Base-by-base conservation (phyloP, 2,888 invertebrate species). In the Asteroscopus sphinx region DNA sequence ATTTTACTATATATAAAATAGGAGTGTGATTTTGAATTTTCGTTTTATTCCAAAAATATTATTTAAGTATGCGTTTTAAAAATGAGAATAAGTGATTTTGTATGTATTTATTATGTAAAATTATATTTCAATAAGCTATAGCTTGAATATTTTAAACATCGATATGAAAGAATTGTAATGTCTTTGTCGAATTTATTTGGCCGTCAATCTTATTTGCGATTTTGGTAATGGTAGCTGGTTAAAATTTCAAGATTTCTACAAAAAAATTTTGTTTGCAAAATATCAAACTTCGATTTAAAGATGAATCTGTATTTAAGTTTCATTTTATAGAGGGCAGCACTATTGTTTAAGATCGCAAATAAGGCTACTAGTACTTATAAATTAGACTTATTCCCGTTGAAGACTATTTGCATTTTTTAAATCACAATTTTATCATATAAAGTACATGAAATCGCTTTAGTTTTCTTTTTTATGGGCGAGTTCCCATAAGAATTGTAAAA, bases 391-490 rank as follows among this genome's bases (percentile, higher is more conserved):
- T 17, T 35, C 32, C 26, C 6, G 32, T 13, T 49, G 7, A 47
- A 60, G 26, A 41, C 52, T 51, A 51, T 12, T 21, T 35, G 39
- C 55, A 65, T 53, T 68, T 54, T 9, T 21, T 17, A 26, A 39
- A 48, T 26, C 42, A 16, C 17, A 37, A 33, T 55, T 33, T 1
- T 13, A 4, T n/a, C n/a, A n/a, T n/a, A 28, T 25, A 8, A 44
- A 51, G 2, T 39, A 47, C 25, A 41, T 32, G 16, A 13, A 46
- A 42, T 30, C 17, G 15, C 8, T 30, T n/a, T n/a, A 41, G 32
- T 35, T 68, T 65, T 68, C 69, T 63, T 68, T 66, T 68, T 62
- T 66, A 40, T 66, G 69, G 64, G 66, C 45, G 28, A 41, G 46
- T 37, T n/a, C 11, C 48, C 42, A 71, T 35, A 59, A 52, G 41